These are phyloP conservation scores for Lepidocyrtinus sp. DNA, from an alignment of 2,888 invertebrate species.

Conservation along the genomic window DNA sequence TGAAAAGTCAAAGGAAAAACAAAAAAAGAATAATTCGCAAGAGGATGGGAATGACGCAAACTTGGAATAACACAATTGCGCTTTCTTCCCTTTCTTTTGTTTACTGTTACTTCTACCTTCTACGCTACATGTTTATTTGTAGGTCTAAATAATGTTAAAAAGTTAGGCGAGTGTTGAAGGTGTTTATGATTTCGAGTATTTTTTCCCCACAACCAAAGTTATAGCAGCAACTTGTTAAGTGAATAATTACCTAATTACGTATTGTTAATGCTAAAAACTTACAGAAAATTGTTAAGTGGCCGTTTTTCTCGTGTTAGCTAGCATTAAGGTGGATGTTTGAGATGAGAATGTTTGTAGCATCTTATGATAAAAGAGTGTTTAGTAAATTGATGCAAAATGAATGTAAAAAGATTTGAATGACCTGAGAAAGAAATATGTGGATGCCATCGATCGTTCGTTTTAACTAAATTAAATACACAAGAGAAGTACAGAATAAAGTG, in stretches of 20 bases:
- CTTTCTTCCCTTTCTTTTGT: too few species aligned
- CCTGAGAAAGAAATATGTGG: conserved; percentile 37
- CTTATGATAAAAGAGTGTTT: neutral
- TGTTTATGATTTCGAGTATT: neutral
- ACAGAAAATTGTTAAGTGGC: neutral
- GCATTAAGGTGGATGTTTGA: conserved; percentile 16
- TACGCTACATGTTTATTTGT: too few species aligned
- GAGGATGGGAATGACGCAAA: too few species aligned
- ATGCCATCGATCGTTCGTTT: conserved; percentile 32
- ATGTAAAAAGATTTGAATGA: conserved; percentile 32
- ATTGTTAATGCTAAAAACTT: neutral
- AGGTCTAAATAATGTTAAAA: too few species aligned
- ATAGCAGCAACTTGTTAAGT: neutral
- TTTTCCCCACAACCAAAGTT: too few species aligned
- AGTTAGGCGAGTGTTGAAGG: too few species aligned
- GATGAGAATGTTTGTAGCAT: conserved; percentile 36
- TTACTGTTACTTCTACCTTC: too few species aligned
- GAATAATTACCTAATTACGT: neutral
- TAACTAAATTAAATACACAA: conserved; percentile 38
- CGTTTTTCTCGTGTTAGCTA: neutral
- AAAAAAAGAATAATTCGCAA: too few species aligned
- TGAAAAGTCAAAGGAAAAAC: too few species aligned
- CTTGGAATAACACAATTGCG: too few species aligned
- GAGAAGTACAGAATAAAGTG: conserved; percentile 15
- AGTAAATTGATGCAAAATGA: neutral